Base-by-base conservation (phyloP, 2,797 vertebrate species). In the Microtus agrestis region DNA sequence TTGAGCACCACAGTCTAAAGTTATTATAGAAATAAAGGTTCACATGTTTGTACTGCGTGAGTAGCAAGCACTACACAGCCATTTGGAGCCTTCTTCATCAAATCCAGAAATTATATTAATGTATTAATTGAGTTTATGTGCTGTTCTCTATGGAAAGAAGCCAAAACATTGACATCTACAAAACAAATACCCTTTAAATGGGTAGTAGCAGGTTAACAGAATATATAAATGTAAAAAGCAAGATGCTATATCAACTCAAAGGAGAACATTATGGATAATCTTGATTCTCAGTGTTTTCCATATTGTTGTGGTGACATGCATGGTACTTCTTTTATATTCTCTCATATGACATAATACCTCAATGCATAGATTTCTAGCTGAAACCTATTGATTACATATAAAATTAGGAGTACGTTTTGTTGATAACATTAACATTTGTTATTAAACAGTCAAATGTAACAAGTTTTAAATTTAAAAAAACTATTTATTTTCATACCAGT, bases 401-500 rank as follows among this genome's bases (percentile, higher is more conserved):
- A 78, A 12, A 79, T 91, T 88, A 77, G 94, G 65, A 94, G n/a
- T 40, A n/a, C 76, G 2, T 89, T 87, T 27, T 93, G 7, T 9
- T 93, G 59, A 65, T 94, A 82, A 79, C 2, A 65, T 74, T 51
- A 81, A 77, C 76, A 73, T 56, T 23, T 73, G 5, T 87, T 87
- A 90, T 25, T 92, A 80, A 80, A 67, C 78, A 93, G 37, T 73
- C 13, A 89, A 91, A 61, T 65, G 1, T 82, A 91, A 54, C 56
- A 67, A 40, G 69, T 92, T 96, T 56, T 77, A 82, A 92, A 48
- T 86, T 86, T 71, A 79, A 1, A 11, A 65, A 89, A 84, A 84
- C n/a, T 79, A 89, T 65, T 40, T 56, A 56, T n/a, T n/a, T n/a
- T n/a, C n/a, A 84, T 76, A 59, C 37, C 46, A 84, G 8, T 34